phyloP scores from a whole-genome alignment of 2,113 vertebrate species.

The Phylloscopus trochiloides region DNA sequence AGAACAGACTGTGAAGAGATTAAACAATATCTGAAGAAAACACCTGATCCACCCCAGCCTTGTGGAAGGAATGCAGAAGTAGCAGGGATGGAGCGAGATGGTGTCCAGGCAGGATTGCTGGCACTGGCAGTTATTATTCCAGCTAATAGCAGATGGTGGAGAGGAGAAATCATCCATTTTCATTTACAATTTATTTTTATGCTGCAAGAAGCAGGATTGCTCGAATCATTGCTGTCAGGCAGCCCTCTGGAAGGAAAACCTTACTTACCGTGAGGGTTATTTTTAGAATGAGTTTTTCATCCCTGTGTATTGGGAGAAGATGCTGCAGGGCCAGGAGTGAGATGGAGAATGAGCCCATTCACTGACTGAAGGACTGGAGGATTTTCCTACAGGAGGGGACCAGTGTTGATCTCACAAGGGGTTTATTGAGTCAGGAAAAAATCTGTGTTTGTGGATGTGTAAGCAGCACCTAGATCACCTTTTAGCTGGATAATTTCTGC shows the following conservation, averaged over 20 bases:
- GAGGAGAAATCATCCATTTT: constrained; percentile 51
- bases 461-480: not conserved
- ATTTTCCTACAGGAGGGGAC: not conserved
- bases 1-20: not conserved
- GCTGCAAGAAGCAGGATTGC: constrained; percentile 25
- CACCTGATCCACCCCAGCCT: not conserved
- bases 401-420: not conserved
- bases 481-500: not conserved
- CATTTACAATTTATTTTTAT: constrained; percentile 39
- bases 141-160: constrained; percentile 47
- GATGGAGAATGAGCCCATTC: not conserved
- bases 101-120: not conserved
- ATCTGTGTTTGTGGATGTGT: not conserved
- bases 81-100: not conserved
- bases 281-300: not conserved
- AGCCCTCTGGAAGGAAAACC: constrained; percentile 26
- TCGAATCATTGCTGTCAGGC: constrained; percentile 39
- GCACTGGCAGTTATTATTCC: not conserved
- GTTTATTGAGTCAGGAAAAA: not conserved
- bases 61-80: not conserved
- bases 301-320: not conserved
- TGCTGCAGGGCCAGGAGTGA: not conserved
- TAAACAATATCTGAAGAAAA: not conserved
- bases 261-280: not conserved
- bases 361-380: not conserved